Base-by-base conservation (phyloP, 64 coral and sea anemone species). In the Pocillopora verrucosa region DNA sequence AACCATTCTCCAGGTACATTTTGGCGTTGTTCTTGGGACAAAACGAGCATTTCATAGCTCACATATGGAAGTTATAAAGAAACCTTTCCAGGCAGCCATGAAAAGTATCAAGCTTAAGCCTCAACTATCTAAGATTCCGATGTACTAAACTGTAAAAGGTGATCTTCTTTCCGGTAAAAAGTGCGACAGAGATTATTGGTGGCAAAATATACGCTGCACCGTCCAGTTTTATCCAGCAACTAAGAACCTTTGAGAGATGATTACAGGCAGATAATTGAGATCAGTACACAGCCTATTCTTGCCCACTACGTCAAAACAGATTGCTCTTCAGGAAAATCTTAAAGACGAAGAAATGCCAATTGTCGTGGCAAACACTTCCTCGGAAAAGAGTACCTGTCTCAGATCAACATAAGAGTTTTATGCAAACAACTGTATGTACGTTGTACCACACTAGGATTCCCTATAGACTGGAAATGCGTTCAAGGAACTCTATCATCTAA, bases 31-130 rank as follows among this genome's bases (percentile, higher is more conserved):
- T 25, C 88, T 96, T 60, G 78, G 58, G 24, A 96, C 94, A 76
- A 80, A 91, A 20, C 87, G 77, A 14, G 94, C 94, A 30, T 96
- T 93, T 41, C 94, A 96, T 60, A 96, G 94, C 83, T 45, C 3
- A 30, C 87, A 93, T 22, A 93, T 96, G 91, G 94, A 87, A 10
- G 9, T 37, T 13, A 95, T 91, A 58, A 77, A 88, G 73, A 88
- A 78, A 20, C n/a, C 76, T 34, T 95, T 88, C 77, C n/a, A 76
- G 62, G 35, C 68, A 37, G 56, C 24, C 0, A 34, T 70, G 51
- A 68, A 79, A 59, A 83, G 79, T 20, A n/a, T 80, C 14, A 56
- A 58, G 5, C 9, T 91, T 25, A 83, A 77, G 25, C 94, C 94
- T 11, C 22, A 89, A 25, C 30, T 74, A 36, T 65, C 81, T 6